Evolutionary conservation across 2,888 invertebrate species (phyloP).

Genomic region (Napeogenes inachia): DNA sequence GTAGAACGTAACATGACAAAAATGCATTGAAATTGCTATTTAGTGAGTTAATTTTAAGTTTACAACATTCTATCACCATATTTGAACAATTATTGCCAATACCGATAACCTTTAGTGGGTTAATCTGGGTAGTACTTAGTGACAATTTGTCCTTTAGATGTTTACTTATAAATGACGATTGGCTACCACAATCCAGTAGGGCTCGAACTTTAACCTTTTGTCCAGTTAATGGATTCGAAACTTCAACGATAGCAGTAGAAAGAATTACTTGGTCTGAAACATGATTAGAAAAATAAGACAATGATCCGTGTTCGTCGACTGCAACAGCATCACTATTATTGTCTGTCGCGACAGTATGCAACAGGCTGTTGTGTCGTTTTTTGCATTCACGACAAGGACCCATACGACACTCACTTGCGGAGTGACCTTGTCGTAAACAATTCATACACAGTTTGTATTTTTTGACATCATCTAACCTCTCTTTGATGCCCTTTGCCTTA

Average conservation of each 20-base stretch:
- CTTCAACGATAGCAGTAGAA: conserved; percentile 29
- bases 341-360: conserved; percentile 20
- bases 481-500: conserved; percentile 20
- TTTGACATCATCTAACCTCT: conserved; percentile 14
- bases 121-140: conserved; percentile 19
- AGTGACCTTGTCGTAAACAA: conserved; percentile 27
- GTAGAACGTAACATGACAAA: conserved; percentile 27
- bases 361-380: conserved; percentile 26
- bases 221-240: conserved; percentile 17
- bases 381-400: conserved; percentile 23
- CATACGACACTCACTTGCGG: conserved; percentile 19
- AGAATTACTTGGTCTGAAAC: conserved; percentile 17
- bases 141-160: conserved; percentile 20
- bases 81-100: conserved; percentile 19
- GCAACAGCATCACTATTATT: conserved; percentile 6
- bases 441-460: conserved; percentile 27
- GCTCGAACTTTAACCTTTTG: conserved; percentile 15
- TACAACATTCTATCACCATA: conserved; percentile 11
- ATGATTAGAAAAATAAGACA: too few relatives aligned
- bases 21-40: conserved; percentile 18
- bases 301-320: not conserved
- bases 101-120: conserved; percentile 24
- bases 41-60: conserved; percentile 16
- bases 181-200: conserved; percentile 30
- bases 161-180: conserved; percentile 29